Evolutionary conservation across 2,113 vertebrate species (phyloP).

Genomic region (Forbesichthys agassizii): DNA sequence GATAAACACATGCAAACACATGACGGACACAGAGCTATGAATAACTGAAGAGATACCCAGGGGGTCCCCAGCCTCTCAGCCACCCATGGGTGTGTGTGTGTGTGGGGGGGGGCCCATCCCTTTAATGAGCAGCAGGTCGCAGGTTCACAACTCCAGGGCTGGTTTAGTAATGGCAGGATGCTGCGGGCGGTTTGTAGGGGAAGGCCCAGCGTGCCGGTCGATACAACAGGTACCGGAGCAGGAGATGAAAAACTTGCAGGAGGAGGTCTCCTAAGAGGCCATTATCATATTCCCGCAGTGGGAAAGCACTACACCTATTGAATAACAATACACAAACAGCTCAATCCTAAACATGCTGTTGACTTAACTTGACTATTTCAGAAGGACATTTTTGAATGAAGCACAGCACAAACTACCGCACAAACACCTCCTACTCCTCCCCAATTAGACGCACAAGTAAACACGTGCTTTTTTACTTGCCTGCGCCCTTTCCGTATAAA

Average conservation of each 20-base stretch:
- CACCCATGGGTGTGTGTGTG: slow-evolving; percentile 7
- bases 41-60: slow-evolving; percentile 57
- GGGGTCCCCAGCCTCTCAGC: slow-evolving; percentile 45
- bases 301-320: background rate
- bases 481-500: too few species aligned
- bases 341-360: too few species aligned
- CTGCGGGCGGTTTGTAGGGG: slow-evolving; percentile 55
- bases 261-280: slow-evolving; percentile 33
- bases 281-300: slow-evolving; percentile 20
- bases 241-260: slow-evolving; percentile 17
- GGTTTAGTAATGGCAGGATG: slow-evolving; percentile 60
- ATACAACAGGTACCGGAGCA: slow-evolving; percentile 61
- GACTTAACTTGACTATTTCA: too few species aligned
- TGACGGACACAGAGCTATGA: slow-evolving; percentile 42
- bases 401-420: too few species aligned
- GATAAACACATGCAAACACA: slow-evolving; percentile 71
- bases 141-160: slow-evolving; percentile 57
- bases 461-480: too few species aligned
- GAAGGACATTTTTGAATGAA: too few species aligned
- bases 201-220: slow-evolving; percentile 40
- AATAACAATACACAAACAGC: background rate
- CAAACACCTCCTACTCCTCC: too few species aligned
- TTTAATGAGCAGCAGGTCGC: slow-evolving; percentile 55
- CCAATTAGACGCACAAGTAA: too few species aligned
- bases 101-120: slow-evolving; percentile 51